A percentile compares a stretch with the other conserved stretches of the same genome.
Conservation (phyloP, 2,888 invertebrate species). For the Synergus japonicus region DNA sequence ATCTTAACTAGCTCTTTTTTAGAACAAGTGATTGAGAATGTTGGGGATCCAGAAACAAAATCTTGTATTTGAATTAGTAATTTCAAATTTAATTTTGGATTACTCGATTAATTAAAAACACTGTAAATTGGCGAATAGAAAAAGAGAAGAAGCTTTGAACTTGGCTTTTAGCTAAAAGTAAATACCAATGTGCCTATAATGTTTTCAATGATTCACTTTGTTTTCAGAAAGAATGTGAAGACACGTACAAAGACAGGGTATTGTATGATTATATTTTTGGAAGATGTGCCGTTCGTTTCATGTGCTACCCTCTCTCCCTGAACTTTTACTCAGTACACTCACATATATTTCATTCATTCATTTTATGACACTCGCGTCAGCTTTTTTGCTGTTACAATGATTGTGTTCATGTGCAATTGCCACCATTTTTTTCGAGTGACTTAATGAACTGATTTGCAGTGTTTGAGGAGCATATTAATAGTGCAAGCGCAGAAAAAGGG, state of each 20-base stretch:
- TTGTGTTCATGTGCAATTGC: constrained; percentile 63
- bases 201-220: constrained; percentile 76
- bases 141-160: constrained; percentile 2
- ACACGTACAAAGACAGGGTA: constrained; percentile 91
- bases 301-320: constrained; percentile 73
- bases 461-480: constrained; percentile 38
- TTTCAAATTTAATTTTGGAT: constrained; percentile 13
- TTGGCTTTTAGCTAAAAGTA: constrained; percentile 10
- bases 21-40: constrained; percentile 15
- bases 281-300: constrained; percentile 77
- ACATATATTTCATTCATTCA: constrained; percentile 69
- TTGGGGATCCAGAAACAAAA: constrained; percentile 21
- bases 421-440: constrained; percentile 57
- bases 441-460: constrained; percentile 46
- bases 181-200: constrained; percentile 29
- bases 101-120: constrained; percentile 9
- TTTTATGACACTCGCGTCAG: constrained; percentile 67
- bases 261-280: constrained; percentile 79
- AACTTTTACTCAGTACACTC: constrained; percentile 69
- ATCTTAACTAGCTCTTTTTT: background rate
- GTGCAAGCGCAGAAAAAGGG: constrained; percentile 34
- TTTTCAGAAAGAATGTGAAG: constrained; percentile 91
- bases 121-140: background rate
- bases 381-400: constrained; percentile 70
- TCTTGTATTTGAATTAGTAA: background rate